phyloP scores from a whole-genome alignment of 2,888 invertebrate species.

The Andrena flavipes region DNA sequence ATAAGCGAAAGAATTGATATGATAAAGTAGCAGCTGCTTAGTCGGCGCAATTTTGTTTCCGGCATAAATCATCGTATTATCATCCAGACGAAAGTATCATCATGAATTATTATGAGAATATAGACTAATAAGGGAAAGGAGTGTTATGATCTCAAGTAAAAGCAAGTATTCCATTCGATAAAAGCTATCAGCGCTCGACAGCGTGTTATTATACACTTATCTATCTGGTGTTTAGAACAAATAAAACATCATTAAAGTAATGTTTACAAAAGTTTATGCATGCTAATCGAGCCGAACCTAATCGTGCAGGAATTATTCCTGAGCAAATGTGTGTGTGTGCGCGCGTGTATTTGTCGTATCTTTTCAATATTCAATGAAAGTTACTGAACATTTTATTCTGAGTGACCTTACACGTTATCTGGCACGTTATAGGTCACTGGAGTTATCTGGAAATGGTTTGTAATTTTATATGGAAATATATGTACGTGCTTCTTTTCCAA shows the following conservation, averaged over 20 bases:
- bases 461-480: too few relatives aligned
- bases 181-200: slow-evolving; percentile 17
- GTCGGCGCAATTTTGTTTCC: slow-evolving; percentile 15
- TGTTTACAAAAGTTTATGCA: not conserved
- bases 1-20: not conserved
- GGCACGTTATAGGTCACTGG: too few relatives aligned
- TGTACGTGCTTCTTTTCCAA: too few relatives aligned
- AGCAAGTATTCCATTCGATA: slow-evolving; percentile 34
- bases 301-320: too few relatives aligned
- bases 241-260: slow-evolving; percentile 5
- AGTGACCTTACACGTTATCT: too few relatives aligned
- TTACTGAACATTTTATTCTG: too few relatives aligned
- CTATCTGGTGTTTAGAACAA: not conserved
- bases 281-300: not conserved
- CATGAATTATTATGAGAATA: slow-evolving; percentile 12
- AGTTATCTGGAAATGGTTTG: too few relatives aligned
- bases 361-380: too few relatives aligned
- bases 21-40: slow-evolving; percentile 32
- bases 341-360: too few relatives aligned
- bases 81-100: slow-evolving; percentile 34
- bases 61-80: slow-evolving; percentile 47
- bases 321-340: too few relatives aligned
- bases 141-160: not conserved
- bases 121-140: not conserved
- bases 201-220: slow-evolving; percentile 16